Conservation (phyloP, 2,888 invertebrate genomes). For the Gnatocerus cornutus region DNA sequence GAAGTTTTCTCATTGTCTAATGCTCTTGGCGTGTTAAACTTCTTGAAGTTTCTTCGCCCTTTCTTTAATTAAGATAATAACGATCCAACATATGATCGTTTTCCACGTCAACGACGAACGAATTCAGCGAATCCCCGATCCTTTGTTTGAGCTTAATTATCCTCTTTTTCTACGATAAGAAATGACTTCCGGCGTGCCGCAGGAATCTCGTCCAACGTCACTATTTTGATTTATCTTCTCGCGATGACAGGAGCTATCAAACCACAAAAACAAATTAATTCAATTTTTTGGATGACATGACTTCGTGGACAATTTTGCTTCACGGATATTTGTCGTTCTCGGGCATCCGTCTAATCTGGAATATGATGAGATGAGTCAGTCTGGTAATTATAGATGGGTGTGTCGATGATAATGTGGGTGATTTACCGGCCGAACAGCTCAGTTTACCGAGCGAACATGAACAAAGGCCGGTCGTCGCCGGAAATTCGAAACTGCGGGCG, state of each 20-base stretch:
- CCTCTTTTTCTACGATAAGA: not conserved
- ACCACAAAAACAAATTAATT: no score
- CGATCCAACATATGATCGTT: no score
- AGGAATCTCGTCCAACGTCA: not conserved
- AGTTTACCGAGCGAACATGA: slow-evolving; percentile 49
- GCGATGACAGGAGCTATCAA: no score
- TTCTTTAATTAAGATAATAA: no score
- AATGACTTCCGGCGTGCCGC: not conserved
- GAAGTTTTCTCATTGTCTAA: no score
- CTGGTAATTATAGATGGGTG: slow-evolving; percentile 50
- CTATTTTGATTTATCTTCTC: not conserved
- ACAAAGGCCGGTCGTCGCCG: slow-evolving; percentile 45
- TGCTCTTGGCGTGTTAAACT: no score
- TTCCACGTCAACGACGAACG: no score
- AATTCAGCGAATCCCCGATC: no score
- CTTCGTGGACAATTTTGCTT: no score
- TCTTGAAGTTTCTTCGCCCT: no score
- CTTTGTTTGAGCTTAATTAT: no score
- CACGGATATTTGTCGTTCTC: slow-evolving; percentile 21
- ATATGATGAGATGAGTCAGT: slow-evolving; percentile 49
- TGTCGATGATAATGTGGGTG: slow-evolving; percentile 51
- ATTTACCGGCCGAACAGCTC: slow-evolving; percentile 47
- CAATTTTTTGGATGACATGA: no score
- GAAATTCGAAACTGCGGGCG: slow-evolving; percentile 49
- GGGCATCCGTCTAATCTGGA: slow-evolving; percentile 34